phyloP scores from a whole-genome alignment of 2,797 vertebrate genomes.

The Pangasius sanitwongsei region DNA sequence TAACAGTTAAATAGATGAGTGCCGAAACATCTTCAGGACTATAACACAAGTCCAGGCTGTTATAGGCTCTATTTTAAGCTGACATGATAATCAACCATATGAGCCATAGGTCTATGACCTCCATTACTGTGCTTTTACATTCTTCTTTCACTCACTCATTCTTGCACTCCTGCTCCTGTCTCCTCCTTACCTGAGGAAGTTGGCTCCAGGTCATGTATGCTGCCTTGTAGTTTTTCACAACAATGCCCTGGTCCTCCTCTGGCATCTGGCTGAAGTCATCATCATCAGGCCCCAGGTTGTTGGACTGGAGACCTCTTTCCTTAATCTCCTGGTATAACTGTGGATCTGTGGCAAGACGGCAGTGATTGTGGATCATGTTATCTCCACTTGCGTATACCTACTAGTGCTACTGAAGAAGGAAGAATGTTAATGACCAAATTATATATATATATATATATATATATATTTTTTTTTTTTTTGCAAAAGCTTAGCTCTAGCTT shows the following conservation, averaged over 20 bases:
- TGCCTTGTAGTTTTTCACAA: slow-evolving; percentile 87
- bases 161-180: not conserved
- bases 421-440: not conserved
- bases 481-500: not conserved
- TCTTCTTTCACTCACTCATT: not conserved
- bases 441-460: not conserved
- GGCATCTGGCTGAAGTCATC: slow-evolving; percentile 70
- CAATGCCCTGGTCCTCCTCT: slow-evolving; percentile 73
- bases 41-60: not conserved
- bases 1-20: not conserved
- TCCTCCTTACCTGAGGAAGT: slow-evolving; percentile 82
- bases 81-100: not conserved
- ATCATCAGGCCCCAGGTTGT: slow-evolving; percentile 81
- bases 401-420: not conserved
- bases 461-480: not conserved
- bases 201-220: slow-evolving; percentile 92
- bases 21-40: not conserved
- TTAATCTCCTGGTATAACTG: slow-evolving; percentile 92
- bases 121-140: not conserved
- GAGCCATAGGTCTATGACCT: not conserved
- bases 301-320: slow-evolving; percentile 88
- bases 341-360: slow-evolving; percentile 77
- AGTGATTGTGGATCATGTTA: not conserved
- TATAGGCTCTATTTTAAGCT: not conserved
- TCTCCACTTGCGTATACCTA: not conserved